A percentile compares a stretch with the other conserved stretches of the same genome.
phyloP scores from a whole-genome alignment of 1,140 invertebrate genomes.

The Lepidurus couesii region DNA sequence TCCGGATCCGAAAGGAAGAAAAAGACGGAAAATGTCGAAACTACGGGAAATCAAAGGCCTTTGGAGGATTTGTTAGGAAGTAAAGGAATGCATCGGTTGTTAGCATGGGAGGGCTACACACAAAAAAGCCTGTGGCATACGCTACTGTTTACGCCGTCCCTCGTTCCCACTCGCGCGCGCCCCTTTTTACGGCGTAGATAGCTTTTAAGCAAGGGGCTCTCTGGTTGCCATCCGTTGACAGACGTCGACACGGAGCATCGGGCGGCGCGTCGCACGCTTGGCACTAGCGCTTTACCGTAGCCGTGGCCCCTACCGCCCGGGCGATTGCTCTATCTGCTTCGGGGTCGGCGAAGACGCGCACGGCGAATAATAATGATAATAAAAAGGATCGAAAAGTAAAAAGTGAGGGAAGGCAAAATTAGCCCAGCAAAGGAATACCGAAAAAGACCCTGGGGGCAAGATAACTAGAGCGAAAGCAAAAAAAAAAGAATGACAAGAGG shows the following conservation, averaged over 20 bases:
- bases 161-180: neutral
- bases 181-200: neutral
- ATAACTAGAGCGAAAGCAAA: conserved; percentile 5
- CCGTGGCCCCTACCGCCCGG: neutral
- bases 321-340: too few relatives aligned
- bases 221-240: conserved; percentile 15
- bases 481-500: neutral
- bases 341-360: too few relatives aligned
- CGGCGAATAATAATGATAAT: neutral
- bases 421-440: neutral
- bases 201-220: neutral
- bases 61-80: neutral
- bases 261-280: neutral
- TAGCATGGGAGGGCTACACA: neutral
- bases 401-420: neutral
- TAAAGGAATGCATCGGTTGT: conserved; percentile 2
- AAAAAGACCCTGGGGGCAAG: neutral
- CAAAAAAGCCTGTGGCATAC: neutral
- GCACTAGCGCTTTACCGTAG: neutral
- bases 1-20: neutral
- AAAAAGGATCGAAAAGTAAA: neutral
- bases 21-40: neutral
- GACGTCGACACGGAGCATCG: conserved; percentile 6
- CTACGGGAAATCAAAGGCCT: neutral
- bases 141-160: neutral